A percentile compares a stretch with the other conserved stretches of the same genome.
These are phyloP conservation scores for Chloromyia formosa DNA, from an alignment of 2,888 invertebrate genomes.

Conservation along the genomic window DNA sequence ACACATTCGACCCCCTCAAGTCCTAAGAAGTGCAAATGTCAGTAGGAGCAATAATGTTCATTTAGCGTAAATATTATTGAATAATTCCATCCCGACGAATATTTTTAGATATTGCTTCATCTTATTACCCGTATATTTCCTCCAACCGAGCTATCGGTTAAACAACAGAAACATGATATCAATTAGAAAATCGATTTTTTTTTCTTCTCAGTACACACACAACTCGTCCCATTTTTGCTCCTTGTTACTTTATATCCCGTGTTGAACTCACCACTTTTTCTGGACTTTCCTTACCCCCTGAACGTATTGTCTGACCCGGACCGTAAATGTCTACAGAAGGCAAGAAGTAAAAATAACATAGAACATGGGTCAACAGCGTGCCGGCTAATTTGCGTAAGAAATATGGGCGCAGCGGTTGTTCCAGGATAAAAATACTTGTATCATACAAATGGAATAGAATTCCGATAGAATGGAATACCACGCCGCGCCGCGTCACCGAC, in stretches of 20 bases:
- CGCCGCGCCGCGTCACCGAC: not conserved
- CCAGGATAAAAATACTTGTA: not conserved
- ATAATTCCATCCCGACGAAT: not conserved
- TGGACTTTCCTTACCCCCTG: not conserved
- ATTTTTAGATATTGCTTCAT: conserved; percentile 7
- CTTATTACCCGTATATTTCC: not conserved
- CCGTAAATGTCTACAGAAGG: not conserved
- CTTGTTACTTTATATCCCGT: not conserved
- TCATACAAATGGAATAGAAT: not conserved
- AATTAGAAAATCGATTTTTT: conserved; percentile 38
- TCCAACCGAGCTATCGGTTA: conserved; percentile 2
- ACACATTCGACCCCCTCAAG: no score
- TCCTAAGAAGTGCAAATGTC: no score
- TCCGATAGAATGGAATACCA: no score
- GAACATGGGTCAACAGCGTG: not conserved
- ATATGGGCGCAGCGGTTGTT: conserved; percentile 22
- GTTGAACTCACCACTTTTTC: not conserved
- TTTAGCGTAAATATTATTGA: not conserved
- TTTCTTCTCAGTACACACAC: not conserved
- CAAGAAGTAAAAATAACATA: not conserved
- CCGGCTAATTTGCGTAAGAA: conserved; percentile 28
- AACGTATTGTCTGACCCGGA: not conserved
- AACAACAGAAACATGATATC: conserved; percentile 29
- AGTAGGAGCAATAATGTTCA: no score
- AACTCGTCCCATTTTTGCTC: not conserved